Evolutionary conservation across 2,113 vertebrate species (phyloP).

Genomic region (Etheostoma spectabile): DNA sequence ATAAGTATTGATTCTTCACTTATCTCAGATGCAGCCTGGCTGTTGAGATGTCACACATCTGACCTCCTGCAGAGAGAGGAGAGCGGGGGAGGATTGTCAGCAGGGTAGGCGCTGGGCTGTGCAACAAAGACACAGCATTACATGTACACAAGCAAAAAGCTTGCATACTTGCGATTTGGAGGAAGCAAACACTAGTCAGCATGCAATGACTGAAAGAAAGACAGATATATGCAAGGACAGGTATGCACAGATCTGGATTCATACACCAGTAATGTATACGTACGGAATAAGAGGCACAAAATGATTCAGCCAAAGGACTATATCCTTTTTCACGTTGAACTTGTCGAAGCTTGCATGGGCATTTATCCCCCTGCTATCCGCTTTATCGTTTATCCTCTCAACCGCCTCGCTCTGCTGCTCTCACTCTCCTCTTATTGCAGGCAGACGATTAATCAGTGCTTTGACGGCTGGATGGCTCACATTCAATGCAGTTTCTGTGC

Average conservation of each 20-base stretch:
- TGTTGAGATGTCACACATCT: conserved; percentile 66
- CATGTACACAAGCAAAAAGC: not conserved
- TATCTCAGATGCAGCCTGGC: conserved; percentile 67
- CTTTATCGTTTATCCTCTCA: conserved; percentile 44
- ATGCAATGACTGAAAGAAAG: not conserved
- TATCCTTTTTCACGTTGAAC: conserved; percentile 23
- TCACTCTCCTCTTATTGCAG: conserved; percentile 55
- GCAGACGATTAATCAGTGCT: conserved; percentile 74
- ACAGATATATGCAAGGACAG: not conserved
- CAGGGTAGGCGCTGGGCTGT: not conserved
- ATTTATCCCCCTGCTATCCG: conserved; percentile 33
- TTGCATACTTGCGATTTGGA: conserved; percentile 23
- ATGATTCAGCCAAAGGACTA: conserved; percentile 2
- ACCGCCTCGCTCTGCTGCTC: conserved; percentile 42
- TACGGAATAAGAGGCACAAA: not conserved
- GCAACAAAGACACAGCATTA: conserved; percentile 17
- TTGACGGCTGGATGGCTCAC: conserved; percentile 61
- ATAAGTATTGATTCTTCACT: conserved; percentile 73
- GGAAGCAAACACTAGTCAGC: not conserved
- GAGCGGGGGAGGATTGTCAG: not conserved
- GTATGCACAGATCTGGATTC: conserved; percentile 7
- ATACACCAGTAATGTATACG: not conserved
- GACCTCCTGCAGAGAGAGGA: conserved; percentile 41
- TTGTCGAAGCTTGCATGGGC: conserved; percentile 46
- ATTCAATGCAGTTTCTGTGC: conserved; percentile 68